A percentile compares a stretch with the other conserved stretches of the same genome.
Evolutionary conservation across 2,888 invertebrate genomes (phyloP).

Genomic region (Seira musarum): DNA sequence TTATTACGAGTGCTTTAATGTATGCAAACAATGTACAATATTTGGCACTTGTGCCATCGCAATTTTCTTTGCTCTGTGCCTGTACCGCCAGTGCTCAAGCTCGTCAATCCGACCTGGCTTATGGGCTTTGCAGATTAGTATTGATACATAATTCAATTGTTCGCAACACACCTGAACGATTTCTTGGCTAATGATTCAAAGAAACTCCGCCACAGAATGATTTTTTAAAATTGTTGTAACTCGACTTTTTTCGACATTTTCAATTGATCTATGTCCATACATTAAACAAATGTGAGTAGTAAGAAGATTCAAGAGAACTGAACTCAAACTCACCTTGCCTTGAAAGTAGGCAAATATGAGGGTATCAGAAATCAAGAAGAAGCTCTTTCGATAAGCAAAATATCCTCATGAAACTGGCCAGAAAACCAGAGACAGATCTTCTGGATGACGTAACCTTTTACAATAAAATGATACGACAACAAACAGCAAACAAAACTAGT

Average conservation of each 20-base stretch:
- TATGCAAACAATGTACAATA: slow-evolving; percentile 15
- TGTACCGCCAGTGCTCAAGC: not conserved
- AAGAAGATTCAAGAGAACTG: slow-evolving; percentile 35
- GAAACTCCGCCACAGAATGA: slow-evolving; percentile 45
- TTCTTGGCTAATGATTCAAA: slow-evolving; percentile 55
- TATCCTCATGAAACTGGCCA: not conserved
- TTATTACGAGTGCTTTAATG: slow-evolving; percentile 6
- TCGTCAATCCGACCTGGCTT: not conserved
- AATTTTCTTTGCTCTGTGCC: not conserved
- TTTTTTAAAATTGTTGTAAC: slow-evolving; percentile 37
- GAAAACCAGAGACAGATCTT: slow-evolving; percentile 19
- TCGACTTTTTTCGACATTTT: slow-evolving; percentile 49
- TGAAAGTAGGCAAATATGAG: slow-evolving; percentile 8
- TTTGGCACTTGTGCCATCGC: slow-evolving; percentile 10
- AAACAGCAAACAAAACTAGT: slow-evolving; percentile 21
- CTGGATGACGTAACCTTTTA: slow-evolving; percentile 53
- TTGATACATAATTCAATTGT: slow-evolving; percentile 26
- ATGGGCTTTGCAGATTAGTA: not conserved
- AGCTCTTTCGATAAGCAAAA: slow-evolving; percentile 51
- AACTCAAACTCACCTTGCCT: slow-evolving; percentile 36
- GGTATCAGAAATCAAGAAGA: slow-evolving; percentile 31
- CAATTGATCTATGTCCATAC: slow-evolving; percentile 37
- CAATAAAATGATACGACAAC: slow-evolving; percentile 23
- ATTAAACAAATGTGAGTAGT: slow-evolving; percentile 4
- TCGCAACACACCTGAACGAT: slow-evolving; percentile 46